phyloP scores from a whole-genome alignment of 2,888 invertebrate genomes.

The Aphodius sticticus region DNA sequence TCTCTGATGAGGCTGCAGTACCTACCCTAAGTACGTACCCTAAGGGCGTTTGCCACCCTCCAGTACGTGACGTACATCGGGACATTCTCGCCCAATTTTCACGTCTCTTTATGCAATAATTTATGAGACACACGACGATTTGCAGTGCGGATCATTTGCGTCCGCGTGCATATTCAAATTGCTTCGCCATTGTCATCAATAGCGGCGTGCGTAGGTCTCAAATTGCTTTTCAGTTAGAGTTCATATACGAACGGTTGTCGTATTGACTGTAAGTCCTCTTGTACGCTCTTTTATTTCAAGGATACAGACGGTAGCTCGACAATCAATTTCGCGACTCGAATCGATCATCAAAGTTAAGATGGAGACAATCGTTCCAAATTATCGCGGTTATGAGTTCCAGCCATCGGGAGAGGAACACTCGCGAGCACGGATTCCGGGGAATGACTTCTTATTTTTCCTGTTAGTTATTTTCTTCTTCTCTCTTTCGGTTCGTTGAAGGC shows the following conservation, averaged over 20 bases:
- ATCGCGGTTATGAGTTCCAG: neutral
- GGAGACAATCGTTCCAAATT: neutral
- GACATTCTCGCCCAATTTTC: neutral
- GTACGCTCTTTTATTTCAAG: neutral
- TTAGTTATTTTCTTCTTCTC: neutral
- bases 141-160: neutral
- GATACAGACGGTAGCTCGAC: neutral
- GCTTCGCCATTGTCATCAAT: neutral
- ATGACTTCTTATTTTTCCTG: neutral
- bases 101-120: neutral
- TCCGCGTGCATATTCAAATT: neutral
- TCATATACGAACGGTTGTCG: neutral
- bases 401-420: no score
- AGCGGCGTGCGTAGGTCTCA: neutral
- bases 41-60: neutral
- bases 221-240: neutral
- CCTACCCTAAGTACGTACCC: neutral
- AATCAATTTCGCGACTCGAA: neutral
- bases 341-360: neutral
- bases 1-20: neutral
- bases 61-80: neutral
- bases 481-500: neutral
- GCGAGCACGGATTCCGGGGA: neutral
- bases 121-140: neutral
- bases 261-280: neutral